phyloP scores from a whole-genome alignment of 1,140 invertebrate species.

The Ceratitis capitata region DNA sequence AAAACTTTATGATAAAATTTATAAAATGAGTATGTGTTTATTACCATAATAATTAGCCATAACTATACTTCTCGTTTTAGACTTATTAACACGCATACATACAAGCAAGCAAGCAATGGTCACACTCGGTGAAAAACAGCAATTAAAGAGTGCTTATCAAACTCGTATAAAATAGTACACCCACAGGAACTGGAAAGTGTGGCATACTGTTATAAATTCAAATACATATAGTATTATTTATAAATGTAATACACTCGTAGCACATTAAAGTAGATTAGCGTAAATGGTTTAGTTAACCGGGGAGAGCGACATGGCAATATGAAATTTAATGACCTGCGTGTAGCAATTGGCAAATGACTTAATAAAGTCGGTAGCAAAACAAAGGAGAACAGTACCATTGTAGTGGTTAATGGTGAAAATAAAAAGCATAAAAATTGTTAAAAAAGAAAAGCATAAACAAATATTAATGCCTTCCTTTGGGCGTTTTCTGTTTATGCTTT shows the following conservation, averaged over 20 bases:
- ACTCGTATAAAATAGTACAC: neutral
- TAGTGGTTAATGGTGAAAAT: neutral
- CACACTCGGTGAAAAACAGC: neutral
- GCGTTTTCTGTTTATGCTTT: neutral
- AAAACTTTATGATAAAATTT: neutral
- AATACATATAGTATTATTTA: neutral
- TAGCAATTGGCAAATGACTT: neutral
- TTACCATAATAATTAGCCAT: neutral
- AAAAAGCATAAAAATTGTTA: neutral
- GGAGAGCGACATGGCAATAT: neutral
- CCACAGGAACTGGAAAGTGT: neutral
- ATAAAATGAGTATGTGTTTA: constrained; percentile 5
- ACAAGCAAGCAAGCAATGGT: neutral
- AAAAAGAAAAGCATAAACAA: neutral
- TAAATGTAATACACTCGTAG: too few relatives aligned
- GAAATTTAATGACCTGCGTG: constrained; percentile 31
- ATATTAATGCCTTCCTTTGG: neutral
- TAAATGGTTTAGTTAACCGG: neutral
- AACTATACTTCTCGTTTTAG: neutral
- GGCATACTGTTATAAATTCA: neutral
- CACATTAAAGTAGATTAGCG: neutral
- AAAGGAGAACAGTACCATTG: neutral
- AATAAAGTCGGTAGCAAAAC: neutral
- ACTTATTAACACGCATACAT: neutral
- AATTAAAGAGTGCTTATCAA: constrained; percentile 7